Conservation (phyloP, 1,140 invertebrate genomes). For the Oryctes rhinoceros region DNA sequence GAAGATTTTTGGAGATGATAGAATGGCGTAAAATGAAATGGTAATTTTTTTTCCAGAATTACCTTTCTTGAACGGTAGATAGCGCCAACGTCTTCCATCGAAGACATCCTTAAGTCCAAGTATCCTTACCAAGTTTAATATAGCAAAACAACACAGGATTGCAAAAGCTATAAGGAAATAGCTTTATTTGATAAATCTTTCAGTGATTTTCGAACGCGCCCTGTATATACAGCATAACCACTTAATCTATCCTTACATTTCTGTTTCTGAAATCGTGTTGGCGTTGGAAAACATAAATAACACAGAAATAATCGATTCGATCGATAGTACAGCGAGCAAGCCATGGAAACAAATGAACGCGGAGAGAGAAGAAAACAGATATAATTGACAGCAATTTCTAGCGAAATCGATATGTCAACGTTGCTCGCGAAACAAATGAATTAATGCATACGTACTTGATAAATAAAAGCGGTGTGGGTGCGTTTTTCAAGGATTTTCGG, state of each 20-base stretch:
- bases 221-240: neutral
- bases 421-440: neutral
- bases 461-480: constrained; percentile 3
- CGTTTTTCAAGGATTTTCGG: constrained; percentile 14
- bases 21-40: no score
- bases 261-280: neutral
- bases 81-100: no score
- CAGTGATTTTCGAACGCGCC: neutral
- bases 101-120: no score
- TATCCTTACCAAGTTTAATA: no score
- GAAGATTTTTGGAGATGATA: no score
- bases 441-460: neutral
- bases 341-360: constrained; percentile 6
- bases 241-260: neutral
- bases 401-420: constrained; percentile 17
- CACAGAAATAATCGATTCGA: neutral
- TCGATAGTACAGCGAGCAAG: neutral
- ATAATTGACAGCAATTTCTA: constrained; percentile 19
- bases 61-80: no score
- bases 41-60: no score
- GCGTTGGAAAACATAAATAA: neutral
- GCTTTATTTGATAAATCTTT: no score
- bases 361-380: neutral
- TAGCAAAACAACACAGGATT: no score
- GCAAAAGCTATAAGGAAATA: no score